phyloP scores from a whole-genome alignment of 2,797 vertebrate species.

The Syngnathus rostellatus region DNA sequence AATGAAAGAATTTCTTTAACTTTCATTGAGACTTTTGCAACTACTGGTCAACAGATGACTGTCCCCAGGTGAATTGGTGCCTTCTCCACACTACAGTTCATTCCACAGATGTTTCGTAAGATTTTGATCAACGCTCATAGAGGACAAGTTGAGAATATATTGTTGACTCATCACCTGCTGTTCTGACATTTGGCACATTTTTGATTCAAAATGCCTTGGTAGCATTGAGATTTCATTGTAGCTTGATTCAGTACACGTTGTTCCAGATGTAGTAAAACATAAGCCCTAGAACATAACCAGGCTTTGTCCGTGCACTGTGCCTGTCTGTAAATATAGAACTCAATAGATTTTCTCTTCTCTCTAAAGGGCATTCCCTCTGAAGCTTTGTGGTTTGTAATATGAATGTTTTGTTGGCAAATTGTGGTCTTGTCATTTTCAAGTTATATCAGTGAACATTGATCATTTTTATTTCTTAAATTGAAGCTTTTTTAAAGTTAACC shows the following conservation, averaged over 20 bases:
- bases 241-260: neutral
- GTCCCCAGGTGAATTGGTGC: neutral
- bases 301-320: too few relatives aligned
- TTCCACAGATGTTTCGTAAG: too few relatives aligned
- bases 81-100: neutral
- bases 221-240: neutral
- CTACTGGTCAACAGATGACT: too few relatives aligned
- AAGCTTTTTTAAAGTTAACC: neutral
- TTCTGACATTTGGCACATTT: neutral
- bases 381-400: neutral
- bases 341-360: neutral
- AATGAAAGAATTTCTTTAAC: too few relatives aligned
- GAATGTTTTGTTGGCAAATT: neutral
- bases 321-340: neutral
- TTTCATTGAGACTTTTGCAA: too few relatives aligned
- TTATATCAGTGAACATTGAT: neutral
- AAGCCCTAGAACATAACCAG: neutral
- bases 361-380: neutral
- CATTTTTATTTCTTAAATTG: neutral
- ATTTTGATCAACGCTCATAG: neutral
- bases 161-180: neutral
- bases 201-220: neutral
- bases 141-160: neutral
- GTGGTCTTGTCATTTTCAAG: neutral
- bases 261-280: neutral